These are phyloP conservation scores for Ranitomeya variabilis DNA, from an alignment of 2,113 vertebrate genomes.

Conservation along the genomic window DNA sequence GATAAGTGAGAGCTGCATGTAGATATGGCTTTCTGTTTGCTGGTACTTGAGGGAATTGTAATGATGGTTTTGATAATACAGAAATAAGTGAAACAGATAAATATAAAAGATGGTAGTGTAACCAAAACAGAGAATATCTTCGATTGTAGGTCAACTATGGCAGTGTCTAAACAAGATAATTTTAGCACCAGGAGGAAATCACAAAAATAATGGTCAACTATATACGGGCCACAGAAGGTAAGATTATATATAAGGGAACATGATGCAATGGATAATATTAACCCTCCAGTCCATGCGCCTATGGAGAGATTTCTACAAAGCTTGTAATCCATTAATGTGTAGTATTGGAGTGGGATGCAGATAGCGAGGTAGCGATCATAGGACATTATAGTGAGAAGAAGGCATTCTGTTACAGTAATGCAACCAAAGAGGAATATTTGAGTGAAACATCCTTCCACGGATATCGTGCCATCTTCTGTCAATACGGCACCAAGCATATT, in stretches of 20 bases:
- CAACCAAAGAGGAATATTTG: conserved; percentile 18
- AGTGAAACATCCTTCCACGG: background rate
- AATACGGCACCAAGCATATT: background rate
- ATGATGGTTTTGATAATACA: background rate
- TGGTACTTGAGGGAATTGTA: background rate
- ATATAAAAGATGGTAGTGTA: background rate
- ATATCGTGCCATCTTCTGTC: conserved; percentile 8
- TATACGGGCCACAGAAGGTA: background rate
- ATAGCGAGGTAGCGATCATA: conserved; percentile 33
- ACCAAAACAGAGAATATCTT: background rate
- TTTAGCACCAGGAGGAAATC: conserved; percentile 16
- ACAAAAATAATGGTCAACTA: conserved; percentile 32
- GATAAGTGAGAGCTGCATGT: conserved; percentile 31
- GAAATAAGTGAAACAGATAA: conserved; percentile 11
- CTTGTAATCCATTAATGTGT: background rate
- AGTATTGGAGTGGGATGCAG: conserved; percentile 23
- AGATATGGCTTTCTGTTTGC: conserved; percentile 31
- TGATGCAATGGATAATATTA: background rate
- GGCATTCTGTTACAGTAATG: conserved; percentile 8
- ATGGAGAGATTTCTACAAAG: background rate
- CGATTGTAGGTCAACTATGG: background rate
- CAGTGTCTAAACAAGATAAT: conserved; percentile 24
- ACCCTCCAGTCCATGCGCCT: background rate
- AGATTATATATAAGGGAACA: background rate
- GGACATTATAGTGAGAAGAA: conserved; percentile 39